phyloP scores from a whole-genome alignment of 2,888 invertebrate genomes.

The Cephus pygmeus region DNA sequence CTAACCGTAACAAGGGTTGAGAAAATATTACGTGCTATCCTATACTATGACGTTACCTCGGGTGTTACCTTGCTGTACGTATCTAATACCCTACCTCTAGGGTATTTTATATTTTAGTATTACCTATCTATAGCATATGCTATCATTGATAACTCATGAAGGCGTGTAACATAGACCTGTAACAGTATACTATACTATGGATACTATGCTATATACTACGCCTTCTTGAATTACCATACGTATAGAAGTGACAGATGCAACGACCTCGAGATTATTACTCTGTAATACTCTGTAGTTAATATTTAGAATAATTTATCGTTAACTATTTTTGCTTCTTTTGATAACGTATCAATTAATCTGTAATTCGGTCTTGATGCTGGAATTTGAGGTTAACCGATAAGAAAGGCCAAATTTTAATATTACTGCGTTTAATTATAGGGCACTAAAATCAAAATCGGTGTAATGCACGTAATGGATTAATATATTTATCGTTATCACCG shows the following conservation, averaged over 20 bases:
- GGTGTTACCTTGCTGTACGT: not conserved
- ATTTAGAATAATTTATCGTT: not conserved
- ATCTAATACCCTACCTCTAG: not conserved
- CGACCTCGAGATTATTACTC: slow-evolving; percentile 28
- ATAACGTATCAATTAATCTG: too few species aligned
- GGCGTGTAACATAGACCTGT: not conserved
- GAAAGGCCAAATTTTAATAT: too few species aligned
- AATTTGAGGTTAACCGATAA: not conserved
- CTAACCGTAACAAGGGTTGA: not conserved
- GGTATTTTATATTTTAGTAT: not conserved
- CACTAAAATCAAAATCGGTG: too few species aligned
- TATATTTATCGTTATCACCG: not conserved
- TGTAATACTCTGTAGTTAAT: not conserved
- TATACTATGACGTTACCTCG: not conserved
- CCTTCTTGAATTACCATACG: slow-evolving; percentile 44
- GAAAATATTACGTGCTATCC: not conserved
- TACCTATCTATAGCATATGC: not conserved
- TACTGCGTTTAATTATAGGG: too few species aligned
- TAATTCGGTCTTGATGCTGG: not conserved
- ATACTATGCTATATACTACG: slow-evolving; percentile 5
- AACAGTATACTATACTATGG: not conserved
- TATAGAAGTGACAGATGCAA: slow-evolving; percentile 36
- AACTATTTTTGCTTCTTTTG: not conserved
- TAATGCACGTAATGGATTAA: too few species aligned
- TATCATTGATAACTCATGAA: not conserved